Percentiles rank a stretch among this genome's conserved stretches.
These are phyloP conservation scores for Rhynchotus rufescens DNA, from an alignment of 2,797 vertebrate species.

Conservation along the genomic window DNA sequence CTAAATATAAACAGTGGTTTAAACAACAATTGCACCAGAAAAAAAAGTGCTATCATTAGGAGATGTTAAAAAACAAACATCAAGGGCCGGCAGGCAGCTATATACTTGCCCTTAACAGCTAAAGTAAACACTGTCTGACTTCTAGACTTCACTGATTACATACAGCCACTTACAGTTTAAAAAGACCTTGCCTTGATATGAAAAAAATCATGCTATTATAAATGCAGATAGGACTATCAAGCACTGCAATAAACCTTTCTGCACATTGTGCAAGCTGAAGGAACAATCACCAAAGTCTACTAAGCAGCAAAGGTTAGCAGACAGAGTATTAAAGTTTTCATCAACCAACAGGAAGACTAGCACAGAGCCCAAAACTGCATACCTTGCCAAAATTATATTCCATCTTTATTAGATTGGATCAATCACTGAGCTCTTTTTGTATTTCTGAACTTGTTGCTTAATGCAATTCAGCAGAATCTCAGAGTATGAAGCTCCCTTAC, in stretches of 20 bases:
- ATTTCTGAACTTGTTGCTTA: conserved; percentile 12
- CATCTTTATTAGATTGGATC: neutral
- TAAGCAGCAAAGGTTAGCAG: neutral
- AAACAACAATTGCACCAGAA: neutral
- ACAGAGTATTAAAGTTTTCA: neutral
- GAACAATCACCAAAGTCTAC: neutral
- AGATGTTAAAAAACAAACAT: neutral
- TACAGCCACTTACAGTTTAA: neutral
- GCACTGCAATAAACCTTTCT: neutral
- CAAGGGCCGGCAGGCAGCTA: neutral
- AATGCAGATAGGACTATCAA: neutral
- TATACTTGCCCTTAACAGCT: neutral
- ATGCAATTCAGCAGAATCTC: neutral
- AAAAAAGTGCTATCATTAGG: neutral
- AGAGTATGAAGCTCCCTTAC: neutral
- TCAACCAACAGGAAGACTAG: neutral
- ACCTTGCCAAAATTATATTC: neutral
- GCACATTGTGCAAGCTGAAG: neutral
- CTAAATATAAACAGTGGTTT: neutral
- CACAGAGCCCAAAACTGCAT: neutral
- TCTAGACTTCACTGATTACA: neutral
- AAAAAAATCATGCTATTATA: neutral
- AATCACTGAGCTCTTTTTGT: neutral
- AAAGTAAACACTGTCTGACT: neutral
- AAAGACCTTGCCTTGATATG: neutral